Base-by-base conservation (phyloP, 1,140 invertebrate genomes). In the Ephestia elutella region DNA sequence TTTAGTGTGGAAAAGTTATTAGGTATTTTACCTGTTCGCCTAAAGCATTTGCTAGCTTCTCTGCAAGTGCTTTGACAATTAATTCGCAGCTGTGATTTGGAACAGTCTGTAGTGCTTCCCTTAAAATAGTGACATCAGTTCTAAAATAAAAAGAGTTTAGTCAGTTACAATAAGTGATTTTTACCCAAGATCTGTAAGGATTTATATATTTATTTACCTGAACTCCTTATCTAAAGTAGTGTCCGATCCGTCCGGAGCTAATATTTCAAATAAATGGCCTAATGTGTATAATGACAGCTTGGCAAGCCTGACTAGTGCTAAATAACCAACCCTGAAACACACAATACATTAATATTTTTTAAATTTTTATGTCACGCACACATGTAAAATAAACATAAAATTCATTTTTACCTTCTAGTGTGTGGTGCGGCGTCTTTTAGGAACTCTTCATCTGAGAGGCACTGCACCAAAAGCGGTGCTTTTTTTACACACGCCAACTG, bases 401-500 rank as follows among this genome's bases (percentile, higher is more conserved):
- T 25, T 25, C 21, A 25, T 25, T 25, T 51, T 63, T 76, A 90
- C 89, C 89, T 83, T 57, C 85, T 65, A 0, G 86, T 89, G 54
- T 89, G 86, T 13, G 85, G 76, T 2, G 85, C 83, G 58, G 83
- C 89, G 28, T 75, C 82, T 61, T 82, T 65, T 25, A 90, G 67
- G 68, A 90, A 89, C 18, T 86, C 80, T 49, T 70, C 72, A 61
- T 86, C 84, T 19, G 85, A 85, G 44, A 90, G 70, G 51, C 87
- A 86, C 49, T 89, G 80, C 3, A 90, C 82, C 49, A 90, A 73
- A 5, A 90, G 68, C 4, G 86, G 86, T 0, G 86, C 82, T 62
- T 95, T 96, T 71, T 93, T 93, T 53, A 98, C 93, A 83, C 98
- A 98, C 75, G 95, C 95, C 61, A 93, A 92, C 86, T 98, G 96